Conservation (phyloP, 1,140 invertebrate species). For the Drosophila paulistorum region DNA sequence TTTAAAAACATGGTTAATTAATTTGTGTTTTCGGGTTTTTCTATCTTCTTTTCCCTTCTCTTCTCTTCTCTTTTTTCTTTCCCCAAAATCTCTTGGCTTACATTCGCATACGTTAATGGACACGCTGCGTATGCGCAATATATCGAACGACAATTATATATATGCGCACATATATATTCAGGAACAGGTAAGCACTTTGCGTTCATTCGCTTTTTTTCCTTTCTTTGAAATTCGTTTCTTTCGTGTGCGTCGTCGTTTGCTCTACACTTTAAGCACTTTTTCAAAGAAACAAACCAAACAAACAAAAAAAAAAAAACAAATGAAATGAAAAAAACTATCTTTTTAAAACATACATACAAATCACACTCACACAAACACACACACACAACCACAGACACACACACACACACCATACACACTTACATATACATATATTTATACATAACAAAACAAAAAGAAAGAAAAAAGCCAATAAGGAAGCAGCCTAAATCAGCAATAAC, state of each 20-base stretch:
- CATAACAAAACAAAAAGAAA: constrained; percentile 48
- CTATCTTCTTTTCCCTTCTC: constrained; percentile 28
- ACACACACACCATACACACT: constrained; percentile 43
- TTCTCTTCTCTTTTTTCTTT: not conserved
- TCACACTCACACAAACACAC: too few relatives aligned
- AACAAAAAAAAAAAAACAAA: not conserved
- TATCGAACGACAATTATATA: constrained; percentile 9
- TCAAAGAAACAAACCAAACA: constrained; percentile 29
- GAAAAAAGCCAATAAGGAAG: constrained; percentile 65
- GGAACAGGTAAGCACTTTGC: constrained; percentile 74
- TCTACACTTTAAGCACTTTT: constrained; percentile 77
- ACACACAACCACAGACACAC: constrained; percentile 25
- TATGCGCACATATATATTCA: constrained; percentile 18
- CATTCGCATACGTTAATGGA: not conserved
- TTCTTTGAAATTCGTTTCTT: constrained; percentile 53
- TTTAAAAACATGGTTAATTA: constrained; percentile 33
- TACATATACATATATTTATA: constrained; percentile 3
- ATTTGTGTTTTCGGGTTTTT: constrained; percentile 38
- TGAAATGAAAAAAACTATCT: constrained; percentile 60
- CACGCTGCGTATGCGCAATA: constrained; percentile 53
- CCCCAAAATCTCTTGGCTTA: not conserved
- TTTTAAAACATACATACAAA: constrained; percentile 49
- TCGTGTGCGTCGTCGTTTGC: constrained; percentile 62
- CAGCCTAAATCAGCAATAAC: constrained; percentile 35
- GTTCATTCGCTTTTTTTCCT: constrained; percentile 33